Evolutionary conservation across 2,888 invertebrate genomes (phyloP).

Genomic region (Drosophila anomalata): DNA sequence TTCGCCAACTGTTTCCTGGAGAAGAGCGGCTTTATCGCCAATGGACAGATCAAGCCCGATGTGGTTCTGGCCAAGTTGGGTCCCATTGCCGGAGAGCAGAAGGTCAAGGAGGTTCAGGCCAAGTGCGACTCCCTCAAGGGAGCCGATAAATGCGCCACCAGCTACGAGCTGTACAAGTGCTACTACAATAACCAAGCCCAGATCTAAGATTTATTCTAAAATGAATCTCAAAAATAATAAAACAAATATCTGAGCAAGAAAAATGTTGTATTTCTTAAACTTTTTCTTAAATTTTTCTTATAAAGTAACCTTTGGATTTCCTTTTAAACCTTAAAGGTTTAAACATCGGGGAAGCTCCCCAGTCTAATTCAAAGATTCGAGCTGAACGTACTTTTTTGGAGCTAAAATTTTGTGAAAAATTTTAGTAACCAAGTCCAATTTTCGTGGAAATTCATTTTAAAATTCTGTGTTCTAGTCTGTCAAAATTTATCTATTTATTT

Average conservation of each 20-base stretch:
- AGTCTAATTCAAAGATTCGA: not conserved
- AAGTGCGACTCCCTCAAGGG: slow-evolving; percentile 67
- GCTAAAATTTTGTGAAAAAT: not conserved
- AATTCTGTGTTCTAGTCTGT: not conserved
- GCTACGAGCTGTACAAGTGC: slow-evolving; percentile 70
- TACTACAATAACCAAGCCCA: slow-evolving; percentile 61
- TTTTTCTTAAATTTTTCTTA: not conserved
- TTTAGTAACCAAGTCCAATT: slow-evolving; percentile 2
- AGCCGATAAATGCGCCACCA: slow-evolving; percentile 72
- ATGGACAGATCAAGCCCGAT: slow-evolving; percentile 69
- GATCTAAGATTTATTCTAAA: slow-evolving; percentile 29
- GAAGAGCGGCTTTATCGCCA: slow-evolving; percentile 65
- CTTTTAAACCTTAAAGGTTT: not conserved
- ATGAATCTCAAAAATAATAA: not conserved
- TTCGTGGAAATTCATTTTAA: not conserved
- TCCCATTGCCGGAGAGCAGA: slow-evolving; percentile 58
- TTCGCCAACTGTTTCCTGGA: slow-evolving; percentile 81
- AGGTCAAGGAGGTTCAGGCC: slow-evolving; percentile 55
- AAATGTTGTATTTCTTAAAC: not conserved
- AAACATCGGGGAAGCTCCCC: not conserved
- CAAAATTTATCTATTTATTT: not conserved
- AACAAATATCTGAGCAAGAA: not conserved
- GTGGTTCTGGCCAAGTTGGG: slow-evolving; percentile 58
- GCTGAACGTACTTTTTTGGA: not conserved
- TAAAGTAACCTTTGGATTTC: not conserved